A percentile compares a stretch with the other conserved stretches of the same genome.
Conservation (phyloP, 2,888 invertebrate genomes). For the Eurytoma californica region DNA sequence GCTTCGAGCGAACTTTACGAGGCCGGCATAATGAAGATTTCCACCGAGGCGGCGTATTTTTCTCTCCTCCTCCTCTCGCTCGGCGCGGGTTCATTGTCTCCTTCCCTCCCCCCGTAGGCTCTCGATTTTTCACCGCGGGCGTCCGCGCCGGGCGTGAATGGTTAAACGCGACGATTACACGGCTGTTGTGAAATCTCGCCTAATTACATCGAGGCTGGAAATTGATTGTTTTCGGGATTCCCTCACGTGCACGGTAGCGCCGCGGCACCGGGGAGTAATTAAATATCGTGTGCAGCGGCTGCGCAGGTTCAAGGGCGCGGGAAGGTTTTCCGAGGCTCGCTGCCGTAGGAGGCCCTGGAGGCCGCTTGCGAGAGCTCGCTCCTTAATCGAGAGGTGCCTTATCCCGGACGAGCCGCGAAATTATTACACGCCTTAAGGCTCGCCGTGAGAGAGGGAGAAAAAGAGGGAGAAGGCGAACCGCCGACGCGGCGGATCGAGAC, state of each 20-base stretch:
- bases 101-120: not conserved
- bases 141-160: not conserved
- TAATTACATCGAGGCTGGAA: constrained; percentile 2
- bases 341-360: not conserved
- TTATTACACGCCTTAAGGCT: constrained; percentile 62
- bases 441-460: not conserved
- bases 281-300: constrained; percentile 17
- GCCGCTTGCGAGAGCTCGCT: constrained; percentile 23
- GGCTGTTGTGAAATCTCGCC: constrained; percentile 3
- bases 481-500: constrained; percentile 45
- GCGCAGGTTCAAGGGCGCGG: constrained; percentile 14
- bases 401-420: constrained; percentile 60
- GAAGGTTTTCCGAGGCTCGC: constrained; percentile 8
- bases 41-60: constrained; percentile 39
- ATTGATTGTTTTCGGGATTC: constrained; percentile 31
- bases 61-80: not conserved
- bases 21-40: constrained; percentile 45
- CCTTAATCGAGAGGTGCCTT: constrained; percentile 59
- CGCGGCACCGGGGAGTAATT: constrained; percentile 11
- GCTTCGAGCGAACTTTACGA: constrained; percentile 50
- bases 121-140: constrained; percentile 19
- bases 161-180: constrained; percentile 22
- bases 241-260: not conserved
- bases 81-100: constrained; percentile 31
- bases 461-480: constrained; percentile 56